A percentile compares a stretch with the other conserved stretches of the same genome.
Evolutionary conservation across 2,113 vertebrate species (phyloP).

Genomic region (Microtus montanus): DNA sequence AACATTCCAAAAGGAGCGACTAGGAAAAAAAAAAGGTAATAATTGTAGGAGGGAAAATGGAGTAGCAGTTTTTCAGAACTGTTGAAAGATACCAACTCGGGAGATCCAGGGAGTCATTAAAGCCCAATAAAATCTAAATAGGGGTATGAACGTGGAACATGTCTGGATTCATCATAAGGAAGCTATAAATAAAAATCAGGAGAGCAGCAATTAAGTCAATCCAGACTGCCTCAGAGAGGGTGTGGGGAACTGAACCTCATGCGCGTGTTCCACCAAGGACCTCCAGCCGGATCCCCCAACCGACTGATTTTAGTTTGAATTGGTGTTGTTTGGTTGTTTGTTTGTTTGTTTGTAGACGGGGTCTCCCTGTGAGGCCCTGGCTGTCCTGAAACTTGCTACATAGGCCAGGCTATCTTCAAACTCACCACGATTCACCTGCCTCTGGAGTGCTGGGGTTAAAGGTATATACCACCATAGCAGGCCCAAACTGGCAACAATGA

Average conservation of each 20-base stretch:
- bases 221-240: not conserved
- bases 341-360: not conserved
- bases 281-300: not conserved
- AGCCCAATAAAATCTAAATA: not conserved
- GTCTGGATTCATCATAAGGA: constrained; percentile 21
- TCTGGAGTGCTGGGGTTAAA: no score
- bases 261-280: not conserved
- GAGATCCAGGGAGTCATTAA: not conserved
- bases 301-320: not conserved
- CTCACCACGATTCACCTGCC: no score
- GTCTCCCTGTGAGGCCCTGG: no score
- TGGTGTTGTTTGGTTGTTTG: not conserved
- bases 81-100: constrained; percentile 19
- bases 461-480: no score
- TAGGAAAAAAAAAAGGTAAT: not conserved
- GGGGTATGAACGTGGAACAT: not conserved
- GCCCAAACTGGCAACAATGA: constrained; percentile 3
- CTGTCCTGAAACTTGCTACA: no score
- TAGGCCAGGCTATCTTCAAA: no score
- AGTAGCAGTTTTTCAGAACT: not conserved
- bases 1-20: constrained; percentile 14
- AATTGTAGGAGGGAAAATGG: not conserved
- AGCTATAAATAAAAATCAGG: not conserved
- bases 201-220: not conserved
- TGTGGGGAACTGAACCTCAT: not conserved